Base-by-base conservation (phyloP, 2,113 vertebrate genomes). In the Corythornis vintsioides region DNA sequence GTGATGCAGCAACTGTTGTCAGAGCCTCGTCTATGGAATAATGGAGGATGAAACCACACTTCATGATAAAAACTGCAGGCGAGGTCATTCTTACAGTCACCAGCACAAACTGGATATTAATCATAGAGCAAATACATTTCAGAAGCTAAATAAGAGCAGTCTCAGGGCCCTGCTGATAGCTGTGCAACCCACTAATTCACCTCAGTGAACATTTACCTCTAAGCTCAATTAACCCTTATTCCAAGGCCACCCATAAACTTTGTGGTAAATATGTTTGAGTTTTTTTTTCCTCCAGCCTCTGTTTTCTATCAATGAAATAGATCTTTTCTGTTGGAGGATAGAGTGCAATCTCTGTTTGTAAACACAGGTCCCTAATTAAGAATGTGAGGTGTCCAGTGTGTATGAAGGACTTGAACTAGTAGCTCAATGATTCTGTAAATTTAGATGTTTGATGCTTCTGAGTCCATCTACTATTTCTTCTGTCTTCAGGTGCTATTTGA, bases 181-280 rank as follows among this genome's bases (percentile, higher is more conserved):
- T 80, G 71, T 89, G 64, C 93, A 92, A 90, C 92, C 91, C 95
- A 96, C 97, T 98, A 97, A 97, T 97, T 98, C 95, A 96, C 96
- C 96, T 97, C 95, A 79, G 95, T 96, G 97, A 96, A 89, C 96
- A 95, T 92, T 94, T 89, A 97, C 95, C 93, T 97, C 96, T 95
- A 92, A 97, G 97, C 96, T 97, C 97, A 98, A 98, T 98, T 98
- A 97, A 97, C 97, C 96, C 96, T 96, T 96, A 95, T 97, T 96
- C 95, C 94, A 97, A 95, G 96, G 97, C 97, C 94, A 96, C 96
- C 96, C 94, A 96, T 98, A 97, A 97, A 98, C 96, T 97, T 96
- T 11, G 89, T 90, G 95, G 97, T 97, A 97, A 97, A 97, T 96
- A 97, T 26, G 71, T 3, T 79, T 38, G 38, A 38, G 38, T 9